Conservation (phyloP, 2,113 vertebrate genomes). For the Oenanthe oenanthe region DNA sequence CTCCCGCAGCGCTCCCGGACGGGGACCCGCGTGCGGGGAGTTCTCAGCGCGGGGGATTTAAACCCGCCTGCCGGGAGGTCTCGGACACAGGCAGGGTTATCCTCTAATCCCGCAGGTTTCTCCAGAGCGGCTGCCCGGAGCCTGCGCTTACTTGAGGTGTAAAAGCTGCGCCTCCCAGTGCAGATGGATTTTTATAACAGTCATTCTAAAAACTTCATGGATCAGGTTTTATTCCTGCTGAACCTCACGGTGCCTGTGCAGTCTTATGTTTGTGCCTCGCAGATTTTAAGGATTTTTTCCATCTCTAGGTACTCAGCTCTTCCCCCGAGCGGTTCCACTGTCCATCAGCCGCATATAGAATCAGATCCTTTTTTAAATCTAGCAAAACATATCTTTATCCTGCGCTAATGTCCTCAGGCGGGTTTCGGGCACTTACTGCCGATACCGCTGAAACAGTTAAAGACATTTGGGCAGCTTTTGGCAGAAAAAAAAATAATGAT, state of each 20-base stretch:
- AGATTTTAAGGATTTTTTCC: neutral
- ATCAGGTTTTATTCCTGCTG: neutral
- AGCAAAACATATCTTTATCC: neutral
- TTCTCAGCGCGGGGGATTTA: neutral
- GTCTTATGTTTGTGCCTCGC: neutral
- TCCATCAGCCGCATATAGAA: neutral
- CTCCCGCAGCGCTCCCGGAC: neutral
- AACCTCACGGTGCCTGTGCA: neutral
- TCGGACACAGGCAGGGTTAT: neutral
- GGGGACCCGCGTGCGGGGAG: neutral
- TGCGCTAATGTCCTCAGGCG: neutral
- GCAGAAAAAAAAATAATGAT: no score
- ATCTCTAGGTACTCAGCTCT: neutral
- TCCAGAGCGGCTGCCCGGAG: neutral
- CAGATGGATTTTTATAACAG: neutral
- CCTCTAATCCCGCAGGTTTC: neutral
- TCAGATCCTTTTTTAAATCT: neutral
- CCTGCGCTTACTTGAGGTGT: neutral
- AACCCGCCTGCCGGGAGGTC: neutral
- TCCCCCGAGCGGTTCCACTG: neutral
- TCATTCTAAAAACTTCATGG: neutral
- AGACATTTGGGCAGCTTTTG: neutral
- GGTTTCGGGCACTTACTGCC: neutral
- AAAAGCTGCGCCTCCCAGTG: slow-evolving; percentile 11
- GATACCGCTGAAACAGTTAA: neutral